Percentiles rank a stretch among this genome's conserved stretches.
Evolutionary conservation across 2,888 invertebrate genomes (phyloP).

Genomic region (Aleiodes alternator): DNA sequence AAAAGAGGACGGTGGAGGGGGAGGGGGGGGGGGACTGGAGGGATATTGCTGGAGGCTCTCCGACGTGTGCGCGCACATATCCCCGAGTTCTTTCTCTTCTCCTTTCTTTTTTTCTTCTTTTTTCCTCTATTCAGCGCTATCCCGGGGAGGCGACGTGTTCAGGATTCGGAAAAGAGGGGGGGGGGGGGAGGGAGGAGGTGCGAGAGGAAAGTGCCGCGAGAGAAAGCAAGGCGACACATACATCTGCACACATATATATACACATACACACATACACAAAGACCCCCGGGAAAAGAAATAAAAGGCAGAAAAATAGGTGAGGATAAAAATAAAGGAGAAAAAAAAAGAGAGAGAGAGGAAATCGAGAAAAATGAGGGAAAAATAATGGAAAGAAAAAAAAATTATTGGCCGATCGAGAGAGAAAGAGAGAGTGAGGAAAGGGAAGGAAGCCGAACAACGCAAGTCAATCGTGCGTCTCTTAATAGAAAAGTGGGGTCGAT

Average conservation of each 20-base stretch:
- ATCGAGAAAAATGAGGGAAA: slow-evolving; percentile 8
- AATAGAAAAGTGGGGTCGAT: slow-evolving; percentile 75
- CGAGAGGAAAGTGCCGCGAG: slow-evolving; percentile 30
- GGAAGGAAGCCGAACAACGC: slow-evolving; percentile 71
- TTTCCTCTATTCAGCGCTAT: slow-evolving; percentile 35
- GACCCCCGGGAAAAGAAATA: slow-evolving; percentile 44
- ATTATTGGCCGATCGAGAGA: slow-evolving; percentile 39
- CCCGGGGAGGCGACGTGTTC: slow-evolving; percentile 45
- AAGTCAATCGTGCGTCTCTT: slow-evolving; percentile 75
- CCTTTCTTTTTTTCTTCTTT: slow-evolving; percentile 26
- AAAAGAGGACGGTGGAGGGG: slow-evolving; percentile 25
- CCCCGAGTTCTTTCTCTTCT: not conserved
- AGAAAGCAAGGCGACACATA: not conserved
- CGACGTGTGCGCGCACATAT: slow-evolving; percentile 23
- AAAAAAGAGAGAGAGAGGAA: slow-evolving; percentile 1
- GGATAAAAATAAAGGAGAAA: slow-evolving; percentile 31
- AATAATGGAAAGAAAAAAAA: slow-evolving; percentile 36
- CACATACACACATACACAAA: no score
- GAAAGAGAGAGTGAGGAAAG: slow-evolving; percentile 20
- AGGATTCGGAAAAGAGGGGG: slow-evolving; percentile 46
- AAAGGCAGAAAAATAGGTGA: slow-evolving; percentile 31
- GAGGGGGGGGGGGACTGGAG: slow-evolving; percentile 36
- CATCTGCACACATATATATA: no score
- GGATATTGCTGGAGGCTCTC: slow-evolving; percentile 44
- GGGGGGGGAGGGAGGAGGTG: slow-evolving; percentile 45